A percentile compares a stretch with the other conserved stretches of the same genome.
Conservation (phyloP, 2,113 vertebrate species). For the Oreochromis spilurus region DNA sequence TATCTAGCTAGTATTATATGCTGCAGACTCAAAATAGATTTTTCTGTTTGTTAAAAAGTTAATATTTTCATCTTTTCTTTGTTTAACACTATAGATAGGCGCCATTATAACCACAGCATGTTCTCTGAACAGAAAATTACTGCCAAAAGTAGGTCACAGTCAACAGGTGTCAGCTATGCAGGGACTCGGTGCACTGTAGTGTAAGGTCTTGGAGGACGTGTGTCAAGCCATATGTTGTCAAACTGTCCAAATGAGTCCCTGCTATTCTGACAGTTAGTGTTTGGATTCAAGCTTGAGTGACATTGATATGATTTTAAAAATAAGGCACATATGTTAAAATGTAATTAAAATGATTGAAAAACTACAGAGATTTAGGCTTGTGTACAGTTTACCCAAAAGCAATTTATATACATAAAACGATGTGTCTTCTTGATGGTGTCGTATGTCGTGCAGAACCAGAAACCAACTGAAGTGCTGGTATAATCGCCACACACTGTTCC, state of each 20-base stretch:
- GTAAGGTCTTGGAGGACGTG: background rate
- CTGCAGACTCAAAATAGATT: too few relatives aligned
- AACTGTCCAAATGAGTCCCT: conserved; percentile 16
- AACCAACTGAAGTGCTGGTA: conserved; percentile 3
- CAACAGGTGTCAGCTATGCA: conserved; percentile 21
- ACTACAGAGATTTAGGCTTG: background rate
- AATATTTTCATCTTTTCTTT: background rate
- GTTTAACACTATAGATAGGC: background rate
- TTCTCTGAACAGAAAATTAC: background rate
- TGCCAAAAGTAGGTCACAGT: conserved; percentile 21
- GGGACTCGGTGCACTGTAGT: background rate
- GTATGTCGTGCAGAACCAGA: conserved; percentile 9
- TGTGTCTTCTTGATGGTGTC: background rate
- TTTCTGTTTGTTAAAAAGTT: background rate
- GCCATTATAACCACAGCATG: background rate
- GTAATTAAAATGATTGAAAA: background rate
- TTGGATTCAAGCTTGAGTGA: conserved; percentile 20
- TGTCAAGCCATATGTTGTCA: conserved; percentile 31
- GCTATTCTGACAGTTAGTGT: background rate
- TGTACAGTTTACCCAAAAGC: background rate
- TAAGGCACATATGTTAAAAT: background rate
- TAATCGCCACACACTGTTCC: conserved; percentile 24
- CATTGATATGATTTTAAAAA: conserved; percentile 3
- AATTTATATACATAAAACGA: background rate
- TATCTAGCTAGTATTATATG: background rate